phyloP scores from a whole-genome alignment of 2,888 invertebrate species.

The Arenicola marina region DNA sequence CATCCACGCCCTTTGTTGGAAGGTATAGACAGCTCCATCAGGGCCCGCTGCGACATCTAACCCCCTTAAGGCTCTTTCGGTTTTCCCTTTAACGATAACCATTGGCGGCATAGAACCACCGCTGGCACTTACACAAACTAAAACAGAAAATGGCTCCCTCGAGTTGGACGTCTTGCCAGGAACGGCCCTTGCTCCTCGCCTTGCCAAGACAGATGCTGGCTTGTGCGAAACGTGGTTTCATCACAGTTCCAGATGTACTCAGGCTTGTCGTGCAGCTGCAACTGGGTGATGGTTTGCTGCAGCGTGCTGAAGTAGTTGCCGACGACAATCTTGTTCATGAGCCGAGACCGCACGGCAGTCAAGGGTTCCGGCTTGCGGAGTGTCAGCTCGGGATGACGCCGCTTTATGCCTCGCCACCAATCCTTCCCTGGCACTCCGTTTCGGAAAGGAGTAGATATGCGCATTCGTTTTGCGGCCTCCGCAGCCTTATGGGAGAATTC shows the following conservation, averaged over 20 bases:
- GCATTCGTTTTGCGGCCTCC: not conserved
- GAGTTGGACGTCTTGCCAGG: not conserved
- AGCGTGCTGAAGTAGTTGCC: too few species aligned
- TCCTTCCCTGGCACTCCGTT: too few species aligned
- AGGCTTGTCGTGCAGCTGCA: not conserved
- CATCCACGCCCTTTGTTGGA: slow-evolving; percentile 37
- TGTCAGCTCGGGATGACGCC: too few species aligned
- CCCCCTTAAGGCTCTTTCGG: too few species aligned
- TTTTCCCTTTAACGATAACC: not conserved
- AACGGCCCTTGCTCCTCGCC: not conserved
- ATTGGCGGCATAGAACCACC: not conserved
- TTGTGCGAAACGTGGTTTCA: not conserved
- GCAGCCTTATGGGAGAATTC: not conserved
- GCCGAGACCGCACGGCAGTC: too few species aligned
- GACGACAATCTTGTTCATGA: too few species aligned
- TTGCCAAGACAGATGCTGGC: not conserved
- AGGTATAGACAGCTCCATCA: slow-evolving; percentile 26
- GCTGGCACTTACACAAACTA: not conserved
- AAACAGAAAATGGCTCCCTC: not conserved
- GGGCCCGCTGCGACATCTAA: slow-evolving; percentile 10
- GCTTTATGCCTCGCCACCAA: too few species aligned
- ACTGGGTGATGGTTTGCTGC: not conserved
- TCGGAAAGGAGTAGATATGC: too few species aligned
- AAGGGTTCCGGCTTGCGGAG: too few species aligned
- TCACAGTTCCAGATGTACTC: not conserved